Evolutionary conservation across 2,888 invertebrate genomes (phyloP).

Genomic region (Sympetrum striolatum): DNA sequence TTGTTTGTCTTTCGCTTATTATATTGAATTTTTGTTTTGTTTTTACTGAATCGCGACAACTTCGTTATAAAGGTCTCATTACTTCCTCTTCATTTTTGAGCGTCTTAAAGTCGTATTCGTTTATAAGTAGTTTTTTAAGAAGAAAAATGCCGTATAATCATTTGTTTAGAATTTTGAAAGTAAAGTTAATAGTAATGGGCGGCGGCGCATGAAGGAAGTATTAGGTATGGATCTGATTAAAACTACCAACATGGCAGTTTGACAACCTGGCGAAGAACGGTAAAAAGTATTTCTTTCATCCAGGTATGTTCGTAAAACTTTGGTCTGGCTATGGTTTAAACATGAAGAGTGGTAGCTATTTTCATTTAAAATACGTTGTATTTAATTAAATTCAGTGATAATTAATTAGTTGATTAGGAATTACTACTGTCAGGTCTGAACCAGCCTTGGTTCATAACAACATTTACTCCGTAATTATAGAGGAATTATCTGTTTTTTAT

Average conservation of each 20-base stretch:
- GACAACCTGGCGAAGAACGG: constrained; percentile 47
- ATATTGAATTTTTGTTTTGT: constrained; percentile 7
- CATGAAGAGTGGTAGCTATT: not conserved
- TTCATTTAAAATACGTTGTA: not conserved
- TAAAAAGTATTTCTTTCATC: not conserved
- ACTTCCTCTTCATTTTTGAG: not conserved
- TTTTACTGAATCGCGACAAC: not conserved
- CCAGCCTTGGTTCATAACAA: not conserved
- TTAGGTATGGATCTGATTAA: constrained; percentile 46
- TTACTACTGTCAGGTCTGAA: not conserved
- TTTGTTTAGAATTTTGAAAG: not conserved
- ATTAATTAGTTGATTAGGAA: not conserved
- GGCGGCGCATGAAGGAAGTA: constrained; percentile 50
- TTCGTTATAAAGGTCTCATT: not conserved
- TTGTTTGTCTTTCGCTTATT: not conserved
- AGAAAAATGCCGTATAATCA: not conserved
- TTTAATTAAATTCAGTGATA: not conserved
- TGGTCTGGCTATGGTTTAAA: not conserved
- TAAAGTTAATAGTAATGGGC: constrained; percentile 46
- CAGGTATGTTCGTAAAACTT: not conserved
- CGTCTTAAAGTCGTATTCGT: not conserved
- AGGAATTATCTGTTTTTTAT: no score
- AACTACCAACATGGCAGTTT: constrained; percentile 51
- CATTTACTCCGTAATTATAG: not conserved
- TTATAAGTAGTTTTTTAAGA: not conserved